phyloP scores from a whole-genome alignment of 2,113 vertebrate species.

The Chaetodon trifascialis region DNA sequence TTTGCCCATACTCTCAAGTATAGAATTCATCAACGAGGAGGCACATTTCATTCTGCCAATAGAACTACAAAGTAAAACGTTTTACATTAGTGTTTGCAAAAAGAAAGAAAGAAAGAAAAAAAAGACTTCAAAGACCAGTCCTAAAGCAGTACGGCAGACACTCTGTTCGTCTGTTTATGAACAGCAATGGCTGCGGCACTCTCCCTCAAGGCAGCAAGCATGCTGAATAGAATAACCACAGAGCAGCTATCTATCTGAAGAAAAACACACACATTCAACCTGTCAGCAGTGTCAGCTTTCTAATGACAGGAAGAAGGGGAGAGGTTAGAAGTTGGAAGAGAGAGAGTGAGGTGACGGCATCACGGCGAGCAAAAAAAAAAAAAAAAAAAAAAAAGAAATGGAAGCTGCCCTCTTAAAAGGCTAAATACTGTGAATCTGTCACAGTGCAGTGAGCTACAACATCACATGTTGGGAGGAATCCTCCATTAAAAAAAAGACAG shows the following conservation, averaged over 20 bases:
- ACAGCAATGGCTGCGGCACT: constrained; percentile 3
- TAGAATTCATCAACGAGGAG: constrained; percentile 53
- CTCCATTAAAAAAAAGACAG: not conserved
- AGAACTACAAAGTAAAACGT: constrained; percentile 60
- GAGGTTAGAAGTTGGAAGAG: not conserved
- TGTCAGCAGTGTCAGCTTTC: constrained; percentile 22
- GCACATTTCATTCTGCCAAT: constrained; percentile 44
- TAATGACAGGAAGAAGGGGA: not conserved
- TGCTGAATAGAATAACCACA: constrained; percentile 27
- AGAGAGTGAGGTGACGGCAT: not conserved
- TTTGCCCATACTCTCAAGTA: constrained; percentile 24
- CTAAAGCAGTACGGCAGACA: constrained; percentile 6
- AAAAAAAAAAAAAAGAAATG: not conserved
- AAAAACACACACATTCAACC: constrained; percentile 13
- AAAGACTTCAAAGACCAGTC: constrained; percentile 51
- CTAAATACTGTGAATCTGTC: not conserved
- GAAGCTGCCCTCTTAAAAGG: not conserved
- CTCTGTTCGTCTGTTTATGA: constrained; percentile 45
- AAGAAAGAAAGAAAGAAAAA: constrained; percentile 21
- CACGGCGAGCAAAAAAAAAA: not conserved
- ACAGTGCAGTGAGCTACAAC: not conserved
- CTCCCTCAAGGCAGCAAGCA: constrained; percentile 17
- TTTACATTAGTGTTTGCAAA: constrained; percentile 54
- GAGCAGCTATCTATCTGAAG: constrained; percentile 37
- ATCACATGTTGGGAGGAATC: not conserved